Conservation (phyloP, 2,797 vertebrate species). For the Oryzias dopingdopingensis region DNA sequence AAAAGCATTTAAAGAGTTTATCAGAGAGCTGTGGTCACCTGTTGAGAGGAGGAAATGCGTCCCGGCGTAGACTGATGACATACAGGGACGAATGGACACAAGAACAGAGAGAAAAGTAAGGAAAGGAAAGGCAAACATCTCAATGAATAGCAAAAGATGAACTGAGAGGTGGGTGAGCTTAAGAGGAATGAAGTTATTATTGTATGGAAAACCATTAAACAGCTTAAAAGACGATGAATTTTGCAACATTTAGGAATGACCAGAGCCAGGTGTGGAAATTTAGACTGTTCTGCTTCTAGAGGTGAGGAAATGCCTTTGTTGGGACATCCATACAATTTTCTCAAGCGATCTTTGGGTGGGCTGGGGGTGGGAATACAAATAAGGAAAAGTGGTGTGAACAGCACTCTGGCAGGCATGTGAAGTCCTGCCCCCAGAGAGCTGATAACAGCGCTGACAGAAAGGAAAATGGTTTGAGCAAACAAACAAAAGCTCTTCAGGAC, state of each 20-base stretch:
- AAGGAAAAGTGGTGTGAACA: slow-evolving; percentile 58
- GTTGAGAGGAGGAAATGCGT: slow-evolving; percentile 73
- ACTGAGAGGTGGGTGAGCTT: slow-evolving; percentile 8
- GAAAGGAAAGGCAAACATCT: slow-evolving; percentile 51
- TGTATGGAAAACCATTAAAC: slow-evolving; percentile 55
- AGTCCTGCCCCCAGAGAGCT: slow-evolving; percentile 52
- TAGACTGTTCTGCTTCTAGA: slow-evolving; percentile 39
- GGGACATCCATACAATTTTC: slow-evolving; percentile 67
- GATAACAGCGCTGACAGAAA: slow-evolving; percentile 48
- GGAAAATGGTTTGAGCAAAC: slow-evolving; percentile 43
- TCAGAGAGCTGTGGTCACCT: slow-evolving; percentile 82
- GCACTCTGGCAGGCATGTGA: slow-evolving; percentile 54
- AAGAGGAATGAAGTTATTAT: slow-evolving; percentile 29
- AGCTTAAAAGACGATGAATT: slow-evolving; percentile 19
- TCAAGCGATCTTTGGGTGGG: slow-evolving; percentile 23
- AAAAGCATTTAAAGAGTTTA: slow-evolving; percentile 7
- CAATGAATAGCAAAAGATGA: slow-evolving; percentile 20
- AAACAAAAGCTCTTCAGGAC: slow-evolving; percentile 21
- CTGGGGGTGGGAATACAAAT: slow-evolving; percentile 48
- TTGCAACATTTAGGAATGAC: slow-evolving; percentile 15
- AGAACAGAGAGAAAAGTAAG: slow-evolving; percentile 42
- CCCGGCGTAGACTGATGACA: slow-evolving; percentile 83
- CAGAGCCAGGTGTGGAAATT: slow-evolving; percentile 29
- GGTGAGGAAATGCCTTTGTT: slow-evolving; percentile 26
- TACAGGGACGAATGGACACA: slow-evolving; percentile 37